Evolutionary conservation across 2,113 vertebrate genomes (phyloP).

Genomic region (Nothocercus julius): DNA sequence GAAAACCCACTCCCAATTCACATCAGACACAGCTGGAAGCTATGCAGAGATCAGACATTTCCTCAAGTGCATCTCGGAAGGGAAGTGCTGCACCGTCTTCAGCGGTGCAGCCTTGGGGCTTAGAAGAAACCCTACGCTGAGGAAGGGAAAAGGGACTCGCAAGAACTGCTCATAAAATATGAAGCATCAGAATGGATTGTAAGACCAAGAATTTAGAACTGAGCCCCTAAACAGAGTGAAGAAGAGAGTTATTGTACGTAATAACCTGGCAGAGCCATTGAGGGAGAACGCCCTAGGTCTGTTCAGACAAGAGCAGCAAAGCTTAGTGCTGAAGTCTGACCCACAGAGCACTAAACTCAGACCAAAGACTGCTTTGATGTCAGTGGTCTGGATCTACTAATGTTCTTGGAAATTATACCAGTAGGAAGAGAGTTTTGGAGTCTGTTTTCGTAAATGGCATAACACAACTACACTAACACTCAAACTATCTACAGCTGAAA

Average conservation of each 20-base stretch:
- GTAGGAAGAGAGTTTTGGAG: neutral
- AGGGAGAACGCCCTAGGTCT: neutral
- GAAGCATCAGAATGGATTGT: rapidly evolving
- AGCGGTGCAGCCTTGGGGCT: neutral
- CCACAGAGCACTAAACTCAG: neutral
- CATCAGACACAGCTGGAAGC: neutral
- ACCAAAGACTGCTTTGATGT: constrained; percentile 5
- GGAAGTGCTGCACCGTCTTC: neutral
- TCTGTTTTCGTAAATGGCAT: constrained; percentile 23
- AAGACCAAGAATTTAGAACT: neutral
- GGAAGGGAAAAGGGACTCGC: neutral
- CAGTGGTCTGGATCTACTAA: neutral
- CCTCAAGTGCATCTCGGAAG: neutral
- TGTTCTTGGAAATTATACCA: neutral
- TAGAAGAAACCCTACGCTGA: neutral
- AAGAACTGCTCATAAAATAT: neutral
- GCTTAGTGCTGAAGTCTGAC: rapidly evolving
- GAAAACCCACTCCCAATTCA: neutral
- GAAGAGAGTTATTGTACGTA: neutral
- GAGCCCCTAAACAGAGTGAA: neutral
- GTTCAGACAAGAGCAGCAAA: neutral
- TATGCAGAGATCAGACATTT: neutral
- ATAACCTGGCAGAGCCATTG: neutral
- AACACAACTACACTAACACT: neutral
- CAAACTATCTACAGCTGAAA: neutral